Evolutionary conservation across 2,888 invertebrate species (phyloP), one percentile per base, ranked within the genome.

Genomic region (Trissoscelio sp.): DNA sequence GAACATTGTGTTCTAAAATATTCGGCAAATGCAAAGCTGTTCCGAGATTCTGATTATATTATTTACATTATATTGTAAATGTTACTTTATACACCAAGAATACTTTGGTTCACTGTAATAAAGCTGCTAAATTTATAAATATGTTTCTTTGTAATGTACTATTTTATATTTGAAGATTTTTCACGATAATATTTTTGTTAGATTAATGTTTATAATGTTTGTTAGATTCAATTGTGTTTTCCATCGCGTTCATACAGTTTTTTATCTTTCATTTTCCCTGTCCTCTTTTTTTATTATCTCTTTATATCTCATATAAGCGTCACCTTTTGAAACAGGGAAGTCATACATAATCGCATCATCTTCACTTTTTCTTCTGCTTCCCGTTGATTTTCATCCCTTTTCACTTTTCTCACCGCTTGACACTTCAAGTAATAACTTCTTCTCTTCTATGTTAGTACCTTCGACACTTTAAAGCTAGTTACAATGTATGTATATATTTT

Each of bases 361-460:
- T 31, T 28, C 31, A 46, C 12, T 58, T 58, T 39, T 14, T 31
- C 12, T 42, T 62, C 28, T 24, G 20, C 39, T 70, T 18, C 12
- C 18, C 39, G 28, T 55, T 73, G 20, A 62, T 62, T 55, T 34
- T 55, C 22, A 18, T 62, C 14, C n/a, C 1, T 24, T 53, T 72
- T 62, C 44, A 60, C 28, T 62, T 51, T 72, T 72, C 39, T 14
- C 51, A 22, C 28, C 39, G 20, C 42, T 60, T 60, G 51, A 39
- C 72, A 51, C 72, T 51, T 58, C 51, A 60, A 72, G 42, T 72
- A 60, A 60, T 51, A 60, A 60, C 37, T 72, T 72, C 39, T 53
- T 60, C 20, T 22, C 48, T 37, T 53, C 53, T 9, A 31, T 2
- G 7, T 9, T 39, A 48, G 34, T 37, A 37, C 66, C 16, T 16